Evolutionary conservation across 2,888 invertebrate genomes (phyloP), one percentile per base, ranked within the genome.

Genomic region (Diadromus collaris): DNA sequence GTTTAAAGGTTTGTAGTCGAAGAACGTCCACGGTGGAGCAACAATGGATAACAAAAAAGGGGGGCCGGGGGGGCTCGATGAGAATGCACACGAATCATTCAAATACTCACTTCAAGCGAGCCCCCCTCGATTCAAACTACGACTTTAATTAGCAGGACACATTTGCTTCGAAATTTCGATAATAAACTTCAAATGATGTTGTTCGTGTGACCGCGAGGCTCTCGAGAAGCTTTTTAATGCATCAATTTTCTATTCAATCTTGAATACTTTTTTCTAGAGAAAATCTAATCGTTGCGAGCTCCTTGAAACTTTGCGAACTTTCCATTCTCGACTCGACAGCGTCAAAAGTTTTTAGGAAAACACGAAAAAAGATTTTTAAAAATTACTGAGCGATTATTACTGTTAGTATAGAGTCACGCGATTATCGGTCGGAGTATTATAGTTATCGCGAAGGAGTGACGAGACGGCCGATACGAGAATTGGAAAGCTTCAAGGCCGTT

Each of bases 91-190:
- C 44, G 56, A 54, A 56, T 21, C 41, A 19, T 48, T 60, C n/a
- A 24, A 34, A 56, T 68, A 73, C 44, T 38, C 67, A 44, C 71
- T 67, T 48, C 6, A 10, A 34, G n/a, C 74, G 80, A 80, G 70
- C 74, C 73, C 32, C 69, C 70, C 58, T 34, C 38, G 46, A 51
- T 68, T 70, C 74, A 80, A 80, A 74, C 77, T 80, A 80, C 80
- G 77, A 77, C 48, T 80, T 61, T 38, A 69, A 72, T 74, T 67
- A 68, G 77, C 70, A 41, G 70, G 74, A 76, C 65, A 73, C 58
- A 69, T 72, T 78, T 60, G 70, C 70, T 65, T 70, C 46, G 34
- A 54, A 63, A 44, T 38, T 61, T 76, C 41, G 32, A 38, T 6
- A 73, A 58, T 46, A 73, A 74, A 73, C 54, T 38, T 61, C 48